Percentiles rank a stretch among this genome's conserved stretches.
Conservation (phyloP, 2,888 invertebrate genomes). For the Cristatella mucedo region DNA sequence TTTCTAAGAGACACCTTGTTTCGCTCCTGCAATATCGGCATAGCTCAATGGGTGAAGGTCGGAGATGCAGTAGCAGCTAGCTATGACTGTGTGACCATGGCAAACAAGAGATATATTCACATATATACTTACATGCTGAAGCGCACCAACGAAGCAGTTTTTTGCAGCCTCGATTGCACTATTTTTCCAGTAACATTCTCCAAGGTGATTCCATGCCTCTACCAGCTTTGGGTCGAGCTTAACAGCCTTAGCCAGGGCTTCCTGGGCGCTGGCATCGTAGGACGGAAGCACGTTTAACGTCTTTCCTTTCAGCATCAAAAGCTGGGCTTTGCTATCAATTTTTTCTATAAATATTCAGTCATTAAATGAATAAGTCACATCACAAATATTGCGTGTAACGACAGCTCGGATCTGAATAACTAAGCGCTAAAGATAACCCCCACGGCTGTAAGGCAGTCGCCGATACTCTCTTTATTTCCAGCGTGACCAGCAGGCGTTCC, state of each 20-base stretch:
- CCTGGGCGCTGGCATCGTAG: constrained; percentile 54
- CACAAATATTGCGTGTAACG: not conserved
- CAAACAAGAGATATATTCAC: too few relatives aligned
- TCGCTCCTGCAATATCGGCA: constrained; percentile 3
- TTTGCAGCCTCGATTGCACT: constrained; percentile 61
- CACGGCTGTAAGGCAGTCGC: too few relatives aligned
- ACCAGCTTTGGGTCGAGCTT: constrained; percentile 64
- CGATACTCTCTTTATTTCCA: too few relatives aligned
- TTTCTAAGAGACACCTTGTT: constrained; percentile 61
- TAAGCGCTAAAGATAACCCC: too few relatives aligned
- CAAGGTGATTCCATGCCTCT: constrained; percentile 73
- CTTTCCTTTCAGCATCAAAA: constrained; percentile 51
- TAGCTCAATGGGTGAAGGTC: not conserved
- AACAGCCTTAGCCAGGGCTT: constrained; percentile 61
- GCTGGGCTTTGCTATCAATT: constrained; percentile 27
- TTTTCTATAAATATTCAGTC: constrained; percentile 16
- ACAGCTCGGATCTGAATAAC: not conserved
- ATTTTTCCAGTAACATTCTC: constrained; percentile 75
- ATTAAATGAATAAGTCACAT: not conserved
- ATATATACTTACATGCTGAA: constrained; percentile 31
- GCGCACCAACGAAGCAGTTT: constrained; percentile 60
- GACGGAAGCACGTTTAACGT: constrained; percentile 54
- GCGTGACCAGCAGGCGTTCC: not conserved
- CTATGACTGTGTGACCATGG: too few relatives aligned
- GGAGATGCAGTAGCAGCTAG: not conserved